Evolutionary conservation across 2,797 vertebrate species (phyloP).

Genomic region (Parambassis ranga): DNA sequence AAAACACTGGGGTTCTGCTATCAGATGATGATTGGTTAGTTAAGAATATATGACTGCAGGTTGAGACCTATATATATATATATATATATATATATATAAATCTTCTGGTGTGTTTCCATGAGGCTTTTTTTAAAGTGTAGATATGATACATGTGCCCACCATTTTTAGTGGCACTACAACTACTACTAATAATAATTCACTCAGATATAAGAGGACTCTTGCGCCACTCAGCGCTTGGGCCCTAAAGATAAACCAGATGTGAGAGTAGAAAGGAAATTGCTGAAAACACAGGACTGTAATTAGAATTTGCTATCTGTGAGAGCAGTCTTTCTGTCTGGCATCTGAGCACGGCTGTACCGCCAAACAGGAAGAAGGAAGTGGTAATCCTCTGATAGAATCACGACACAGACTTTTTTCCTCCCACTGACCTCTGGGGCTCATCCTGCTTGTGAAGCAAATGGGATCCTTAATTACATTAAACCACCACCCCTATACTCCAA

Average conservation of each 20-base stretch:
- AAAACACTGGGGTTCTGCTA: too few relatives aligned
- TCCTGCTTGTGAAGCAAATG: conserved; percentile 46
- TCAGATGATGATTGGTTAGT: too few relatives aligned
- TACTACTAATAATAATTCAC: too few relatives aligned
- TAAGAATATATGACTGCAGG: too few relatives aligned
- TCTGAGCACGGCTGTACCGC: conserved; percentile 60
- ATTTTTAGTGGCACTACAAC: too few relatives aligned
- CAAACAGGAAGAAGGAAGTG: conserved; percentile 78
- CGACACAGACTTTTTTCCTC: conserved; percentile 43
- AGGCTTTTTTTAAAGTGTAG: too few relatives aligned
- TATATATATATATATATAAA: too few relatives aligned
- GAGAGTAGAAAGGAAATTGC: conserved; percentile 56
- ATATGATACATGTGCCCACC: too few relatives aligned
- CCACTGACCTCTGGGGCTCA: conserved; percentile 63
- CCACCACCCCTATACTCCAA: conserved; percentile 30
- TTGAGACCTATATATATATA: too few relatives aligned
- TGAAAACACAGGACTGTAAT: conserved; percentile 48
- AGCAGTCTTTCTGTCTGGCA: conserved; percentile 49
- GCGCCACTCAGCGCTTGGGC: too few relatives aligned
- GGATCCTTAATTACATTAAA: conserved; percentile 69
- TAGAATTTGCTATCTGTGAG: conserved; percentile 50
- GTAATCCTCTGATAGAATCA: conserved; percentile 68
- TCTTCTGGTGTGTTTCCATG: too few relatives aligned
- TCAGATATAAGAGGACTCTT: too few relatives aligned
- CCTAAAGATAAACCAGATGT: conserved; percentile 64